phyloP scores from a whole-genome alignment of 2,888 invertebrate species.

The Dryobota labecula region DNA sequence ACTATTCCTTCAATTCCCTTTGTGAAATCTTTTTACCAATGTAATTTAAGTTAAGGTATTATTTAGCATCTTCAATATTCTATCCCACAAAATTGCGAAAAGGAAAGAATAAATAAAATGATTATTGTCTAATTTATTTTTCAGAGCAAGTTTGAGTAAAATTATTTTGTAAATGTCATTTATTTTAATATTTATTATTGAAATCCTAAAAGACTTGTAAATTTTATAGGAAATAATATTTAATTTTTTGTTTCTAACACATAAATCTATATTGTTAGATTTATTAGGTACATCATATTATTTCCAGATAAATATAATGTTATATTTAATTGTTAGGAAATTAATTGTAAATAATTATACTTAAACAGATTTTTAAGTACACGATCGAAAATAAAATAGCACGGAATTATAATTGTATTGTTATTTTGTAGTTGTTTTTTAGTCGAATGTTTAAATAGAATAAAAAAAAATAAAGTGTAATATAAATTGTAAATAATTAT shows the following conservation, averaged over 20 bases:
- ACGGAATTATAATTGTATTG: conserved; percentile 69
- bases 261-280: conserved; percentile 30
- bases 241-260: neutral
- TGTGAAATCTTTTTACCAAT: conserved; percentile 63
- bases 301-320: conserved; percentile 45
- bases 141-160: neutral
- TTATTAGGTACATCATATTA: conserved; percentile 30
- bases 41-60: conserved; percentile 65
- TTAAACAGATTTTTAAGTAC: conserved; percentile 54
- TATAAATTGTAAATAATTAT: conserved; percentile 66
- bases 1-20: conserved; percentile 55
- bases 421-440: conserved; percentile 72
- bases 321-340: conserved; percentile 46
- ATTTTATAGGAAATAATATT: conserved; percentile 43
- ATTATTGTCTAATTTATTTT: neutral
- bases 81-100: conserved; percentile 57
- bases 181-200: conserved; percentile 9
- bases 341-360: conserved; percentile 58
- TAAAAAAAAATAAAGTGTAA: conserved; percentile 45
- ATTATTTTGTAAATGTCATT: conserved; percentile 18
- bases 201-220: conserved; percentile 58
- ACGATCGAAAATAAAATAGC: conserved; percentile 70
- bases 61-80: conserved; percentile 67
- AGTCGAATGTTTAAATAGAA: conserved; percentile 68
- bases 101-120: neutral